Evolutionary conservation across 2,888 invertebrate genomes (phyloP), one percentile per base, ranked within the genome.

Genomic region (Calameuta idolon): DNA sequence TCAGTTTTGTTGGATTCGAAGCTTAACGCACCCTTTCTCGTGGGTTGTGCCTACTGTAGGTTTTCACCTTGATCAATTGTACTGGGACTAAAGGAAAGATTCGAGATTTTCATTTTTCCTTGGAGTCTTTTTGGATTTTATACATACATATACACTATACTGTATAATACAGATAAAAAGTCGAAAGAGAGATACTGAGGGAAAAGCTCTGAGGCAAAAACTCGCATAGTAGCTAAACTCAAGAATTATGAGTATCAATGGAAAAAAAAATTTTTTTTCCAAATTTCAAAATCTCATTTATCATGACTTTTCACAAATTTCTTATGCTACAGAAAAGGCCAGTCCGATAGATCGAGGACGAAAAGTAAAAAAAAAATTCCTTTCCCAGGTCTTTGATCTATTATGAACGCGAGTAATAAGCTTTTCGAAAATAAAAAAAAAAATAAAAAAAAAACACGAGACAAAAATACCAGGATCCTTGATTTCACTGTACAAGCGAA

Each of bases 311-410:
- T 55, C 2, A 1, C 1, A 1, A 55, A 55, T 23, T 23, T 55
- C 9, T 23, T 9, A 23, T 2, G 9, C 1, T 9, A 23, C 55
- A 9, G 55, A 1, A 23, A 55, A 2, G 15, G 1, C 1, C 15
- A 40, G 40, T 40, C 4, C 4, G 15, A 40, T 15, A 15, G 15
- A 1, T 40, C 40, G 15, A 1, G 5, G 4, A 33, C n/a, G 71
- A 0, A 71, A 0, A 71, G 30, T 23, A 15, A 15, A 15, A 40
- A 37, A 37, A 11, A 40, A 15, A 15, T 1, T 4, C 0, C 0
- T 9, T 15, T 71, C 30, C 71, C 71, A 15, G 3, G 37, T 35
- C 75, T 75, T 77, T 77, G 69, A 75, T 77, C 68, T 77, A 77
- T 69, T 40, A 68, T 12, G 11, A 69, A 35, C 37, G 75, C 69